A percentile compares a stretch with the other conserved stretches of the same genome.
Evolutionary conservation across 2,113 vertebrate genomes (phyloP).

Genomic region (Platichthys flesus): DNA sequence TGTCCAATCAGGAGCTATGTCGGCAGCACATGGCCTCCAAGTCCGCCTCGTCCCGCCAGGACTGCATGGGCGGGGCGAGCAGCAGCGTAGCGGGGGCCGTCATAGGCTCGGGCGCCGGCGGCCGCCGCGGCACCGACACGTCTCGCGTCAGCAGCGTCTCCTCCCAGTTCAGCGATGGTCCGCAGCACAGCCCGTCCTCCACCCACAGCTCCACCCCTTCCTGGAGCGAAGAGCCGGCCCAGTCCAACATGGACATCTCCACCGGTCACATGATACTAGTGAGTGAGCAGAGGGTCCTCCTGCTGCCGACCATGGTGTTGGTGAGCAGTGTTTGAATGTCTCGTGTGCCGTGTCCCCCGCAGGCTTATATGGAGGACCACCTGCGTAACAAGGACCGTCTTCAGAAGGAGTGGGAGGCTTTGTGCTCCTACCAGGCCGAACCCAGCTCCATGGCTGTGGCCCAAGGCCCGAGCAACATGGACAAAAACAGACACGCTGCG

Average conservation of each 20-base stretch:
- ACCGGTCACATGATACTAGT: constrained; percentile 99
- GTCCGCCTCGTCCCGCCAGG: constrained; percentile 87
- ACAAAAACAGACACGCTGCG: constrained; percentile 91
- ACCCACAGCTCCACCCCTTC: constrained; percentile 96
- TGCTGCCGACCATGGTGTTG: not conserved
- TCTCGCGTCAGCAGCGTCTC: constrained; percentile 97
- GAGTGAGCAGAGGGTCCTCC: constrained; percentile 40
- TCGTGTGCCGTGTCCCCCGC: not conserved
- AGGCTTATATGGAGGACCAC: constrained; percentile 99
- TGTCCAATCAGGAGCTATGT: constrained; percentile 88
- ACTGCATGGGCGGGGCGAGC: constrained; percentile 65
- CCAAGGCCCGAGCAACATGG: constrained; percentile 86
- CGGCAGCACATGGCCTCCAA: constrained; percentile 98
- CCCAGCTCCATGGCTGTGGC: constrained; percentile 86
- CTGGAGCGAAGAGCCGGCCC: constrained; percentile 98
- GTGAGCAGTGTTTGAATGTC: not conserved
- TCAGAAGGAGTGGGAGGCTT: constrained; percentile 95
- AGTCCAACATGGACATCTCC: constrained; percentile 99
- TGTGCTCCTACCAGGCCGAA: constrained; percentile 96
- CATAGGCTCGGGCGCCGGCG: constrained; percentile 72
- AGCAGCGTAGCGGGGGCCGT: constrained; percentile 61
- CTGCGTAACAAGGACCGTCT: constrained; percentile 93
- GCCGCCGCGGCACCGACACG: constrained; percentile 86
- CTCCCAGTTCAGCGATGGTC: constrained; percentile 95
- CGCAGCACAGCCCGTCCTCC: constrained; percentile 95